These are phyloP conservation scores for Capromys pilorides DNA, from an alignment of 2,797 vertebrate genomes.

Conservation along the genomic window DNA sequence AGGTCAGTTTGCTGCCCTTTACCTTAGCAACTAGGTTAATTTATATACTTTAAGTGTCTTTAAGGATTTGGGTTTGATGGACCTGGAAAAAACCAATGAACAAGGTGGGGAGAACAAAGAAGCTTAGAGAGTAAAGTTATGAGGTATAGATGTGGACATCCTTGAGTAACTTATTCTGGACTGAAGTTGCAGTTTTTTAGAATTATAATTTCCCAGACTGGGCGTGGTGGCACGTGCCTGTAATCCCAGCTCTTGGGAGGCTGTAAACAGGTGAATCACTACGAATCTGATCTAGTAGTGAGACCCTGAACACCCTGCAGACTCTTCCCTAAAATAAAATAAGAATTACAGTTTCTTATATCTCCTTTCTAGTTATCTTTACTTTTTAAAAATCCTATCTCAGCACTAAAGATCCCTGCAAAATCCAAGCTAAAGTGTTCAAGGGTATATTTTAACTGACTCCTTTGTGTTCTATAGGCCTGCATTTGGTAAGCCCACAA, in stretches of 20 bases:
- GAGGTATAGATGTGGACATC: background rate
- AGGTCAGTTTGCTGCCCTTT: background rate
- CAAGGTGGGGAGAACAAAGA: background rate
- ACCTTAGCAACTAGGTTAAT: background rate
- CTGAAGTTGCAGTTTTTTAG: background rate
- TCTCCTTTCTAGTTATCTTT: background rate
- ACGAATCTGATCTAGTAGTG: too few relatives aligned
- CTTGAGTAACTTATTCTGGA: background rate
- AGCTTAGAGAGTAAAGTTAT: background rate
- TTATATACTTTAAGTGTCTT: background rate
- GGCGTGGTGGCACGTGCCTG: too few relatives aligned
- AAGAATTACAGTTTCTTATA: background rate
- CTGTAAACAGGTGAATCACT: too few relatives aligned
- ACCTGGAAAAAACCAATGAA: background rate
- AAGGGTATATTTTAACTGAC: background rate
- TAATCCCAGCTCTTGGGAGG: too few relatives aligned
- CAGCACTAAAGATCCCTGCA: background rate
- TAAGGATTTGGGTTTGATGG: background rate
- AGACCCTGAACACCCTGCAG: too few relatives aligned
- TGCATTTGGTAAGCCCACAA: too few relatives aligned
- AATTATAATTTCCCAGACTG: background rate
- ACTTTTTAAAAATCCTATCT: background rate
- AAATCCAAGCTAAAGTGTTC: background rate
- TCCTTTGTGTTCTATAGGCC: background rate
- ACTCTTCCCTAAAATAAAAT: too few relatives aligned